Percentiles rank a stretch among this genome's conserved stretches.
phyloP scores from a whole-genome alignment of 2,113 vertebrate species.

The Tetrao urogallus region DNA sequence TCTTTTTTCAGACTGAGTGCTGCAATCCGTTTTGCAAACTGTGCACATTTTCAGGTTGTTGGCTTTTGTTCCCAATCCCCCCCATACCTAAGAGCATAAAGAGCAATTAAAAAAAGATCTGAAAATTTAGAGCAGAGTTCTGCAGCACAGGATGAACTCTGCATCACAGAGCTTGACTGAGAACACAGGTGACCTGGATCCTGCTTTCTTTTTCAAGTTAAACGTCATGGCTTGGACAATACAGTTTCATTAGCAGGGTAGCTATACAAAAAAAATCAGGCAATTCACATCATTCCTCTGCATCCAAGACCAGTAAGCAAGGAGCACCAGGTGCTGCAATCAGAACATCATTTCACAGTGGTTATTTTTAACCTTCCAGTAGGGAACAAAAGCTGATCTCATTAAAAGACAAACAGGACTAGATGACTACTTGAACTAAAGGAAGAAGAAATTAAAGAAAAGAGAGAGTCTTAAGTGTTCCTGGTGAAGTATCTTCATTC shows the following conservation, averaged over 20 bases:
- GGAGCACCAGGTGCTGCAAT: not conserved
- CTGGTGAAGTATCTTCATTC: not conserved
- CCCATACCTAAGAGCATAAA: not conserved
- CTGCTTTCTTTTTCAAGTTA: not conserved
- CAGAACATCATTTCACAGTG: not conserved
- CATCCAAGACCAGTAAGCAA: not conserved
- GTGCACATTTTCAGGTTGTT: not conserved
- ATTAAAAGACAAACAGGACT: not conserved
- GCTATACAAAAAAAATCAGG: not conserved
- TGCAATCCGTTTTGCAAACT: not conserved
- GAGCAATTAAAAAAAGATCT: not conserved
- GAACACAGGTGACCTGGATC: not conserved
- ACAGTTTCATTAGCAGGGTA: not conserved
- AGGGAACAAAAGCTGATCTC: not conserved
- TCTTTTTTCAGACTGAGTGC: not conserved
- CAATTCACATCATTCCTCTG: not conserved
- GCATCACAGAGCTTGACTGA: not conserved
- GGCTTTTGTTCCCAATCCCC: not conserved
- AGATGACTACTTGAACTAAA: conserved; percentile 12
- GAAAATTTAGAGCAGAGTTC: not conserved
- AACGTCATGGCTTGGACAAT: not conserved
- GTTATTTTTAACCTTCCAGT: conserved; percentile 31
- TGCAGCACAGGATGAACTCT: not conserved
- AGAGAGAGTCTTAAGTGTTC: not conserved
- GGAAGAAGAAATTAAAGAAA: conserved; percentile 9